Evolutionary conservation across 2,113 vertebrate genomes (phyloP).

Genomic region (Brachyistius frenatus): DNA sequence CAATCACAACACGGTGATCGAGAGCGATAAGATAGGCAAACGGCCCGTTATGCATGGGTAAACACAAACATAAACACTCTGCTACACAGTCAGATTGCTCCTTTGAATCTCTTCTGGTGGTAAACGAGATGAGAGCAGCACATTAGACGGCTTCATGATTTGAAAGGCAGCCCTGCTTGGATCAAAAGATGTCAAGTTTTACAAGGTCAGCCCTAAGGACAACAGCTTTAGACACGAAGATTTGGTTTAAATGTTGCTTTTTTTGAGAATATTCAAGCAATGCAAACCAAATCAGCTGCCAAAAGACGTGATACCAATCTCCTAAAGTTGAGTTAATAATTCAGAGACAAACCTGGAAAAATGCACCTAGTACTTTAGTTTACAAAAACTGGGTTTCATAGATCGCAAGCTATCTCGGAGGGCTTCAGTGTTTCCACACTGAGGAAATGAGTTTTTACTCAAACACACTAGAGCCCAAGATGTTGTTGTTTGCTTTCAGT

Average conservation of each 20-base stretch:
- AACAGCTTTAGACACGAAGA: conserved; percentile 10
- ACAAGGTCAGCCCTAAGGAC: background rate
- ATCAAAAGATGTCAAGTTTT: background rate
- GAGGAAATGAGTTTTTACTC: background rate
- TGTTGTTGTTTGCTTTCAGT: conserved; percentile 4
- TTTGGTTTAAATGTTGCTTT: background rate
- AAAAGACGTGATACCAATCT: conserved; percentile 19
- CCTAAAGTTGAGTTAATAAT: background rate
- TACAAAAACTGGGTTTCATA: background rate
- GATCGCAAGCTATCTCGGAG: conserved; percentile 11
- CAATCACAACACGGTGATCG: conserved; percentile 39
- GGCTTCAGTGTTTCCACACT: background rate
- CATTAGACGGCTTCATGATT: background rate
- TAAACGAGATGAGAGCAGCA: background rate
- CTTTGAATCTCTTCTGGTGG: conserved; percentile 25
- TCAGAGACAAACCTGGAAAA: background rate
- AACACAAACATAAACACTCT: conserved; percentile 49
- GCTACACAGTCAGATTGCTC: conserved; percentile 15
- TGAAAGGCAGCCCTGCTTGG: background rate
- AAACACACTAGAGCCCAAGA: background rate
- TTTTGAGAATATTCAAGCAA: conserved; percentile 13
- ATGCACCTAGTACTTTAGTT: background rate
- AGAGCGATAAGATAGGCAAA: conserved; percentile 43
- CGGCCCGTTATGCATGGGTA: conserved; percentile 26
- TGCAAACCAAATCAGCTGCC: background rate